Evolutionary conservation across 2,888 invertebrate genomes (phyloP), one percentile per base, ranked within the genome.

Genomic region (Cynaeus angustus): DNA sequence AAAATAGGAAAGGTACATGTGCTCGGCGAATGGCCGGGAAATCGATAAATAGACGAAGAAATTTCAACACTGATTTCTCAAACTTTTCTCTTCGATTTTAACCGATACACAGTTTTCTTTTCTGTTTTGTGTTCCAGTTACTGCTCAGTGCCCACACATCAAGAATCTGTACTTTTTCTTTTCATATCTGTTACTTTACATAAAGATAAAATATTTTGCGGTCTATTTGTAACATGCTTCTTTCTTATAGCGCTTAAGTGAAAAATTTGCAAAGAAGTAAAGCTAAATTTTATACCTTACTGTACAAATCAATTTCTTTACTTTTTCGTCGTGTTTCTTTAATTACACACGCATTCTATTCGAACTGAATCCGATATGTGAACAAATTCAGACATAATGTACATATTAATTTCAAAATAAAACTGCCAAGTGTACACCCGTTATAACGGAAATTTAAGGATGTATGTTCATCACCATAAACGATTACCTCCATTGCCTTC

Each of bases 1-100:
- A 70, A 72, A 76, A 72, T 72, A 72, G 72, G 74, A 74, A 74
- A 76, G 33, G 9, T 33, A 33, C 7, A 33, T 43, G 30, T 45
- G 6, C 9, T 12, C 41, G 14, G 10, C 26, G 61, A 41, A 45
- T 26, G 28, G n/a, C n/a, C 43, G 30, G 14, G 38, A 16, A 59
- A 45, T 61, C 16, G 9, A 16, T 9, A 9, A 30, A 33, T 2
- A 33, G n/a, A 33, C 7, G 21, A 21, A 21, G 21, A 21, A 21
- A 21, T 21, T 21, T 21, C 21, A 21, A 21, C 21, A 21, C 21
- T 21, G 21, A 21, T 21, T 21, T 21, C 21, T 21, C 21, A 21
- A 21, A 21, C 21, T 21, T 21, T 21, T 21, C n/a, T n/a, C 21
- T 21, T 21, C 21, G 21, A 21, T 21, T 21, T 21, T 21, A 21